Evolutionary conservation across 1,140 invertebrate genomes (phyloP).

Genomic region (Drosophila ananassae): DNA sequence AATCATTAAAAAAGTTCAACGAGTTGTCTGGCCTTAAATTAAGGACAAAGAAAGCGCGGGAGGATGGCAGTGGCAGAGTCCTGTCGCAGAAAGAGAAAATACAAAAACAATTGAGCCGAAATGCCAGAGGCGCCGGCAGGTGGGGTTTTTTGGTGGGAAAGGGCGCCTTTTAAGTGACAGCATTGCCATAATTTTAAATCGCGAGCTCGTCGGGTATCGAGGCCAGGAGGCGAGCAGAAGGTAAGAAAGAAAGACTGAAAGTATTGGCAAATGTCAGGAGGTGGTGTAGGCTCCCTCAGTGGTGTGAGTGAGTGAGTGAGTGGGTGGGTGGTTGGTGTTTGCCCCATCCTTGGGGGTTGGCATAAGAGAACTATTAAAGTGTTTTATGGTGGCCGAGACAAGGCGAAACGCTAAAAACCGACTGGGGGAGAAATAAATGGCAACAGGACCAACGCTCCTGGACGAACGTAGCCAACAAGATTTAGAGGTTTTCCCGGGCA

Average conservation of each 20-base stretch:
- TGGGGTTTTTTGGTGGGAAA: not conserved
- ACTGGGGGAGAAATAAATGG: conserved; percentile 44
- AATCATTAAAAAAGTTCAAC: conserved; percentile 75
- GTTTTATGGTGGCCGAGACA: conserved; percentile 77
- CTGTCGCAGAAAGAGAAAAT: conserved; percentile 19
- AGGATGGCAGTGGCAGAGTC: not conserved
- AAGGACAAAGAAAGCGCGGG: conserved; percentile 46
- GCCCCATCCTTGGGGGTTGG: conserved; percentile 32
- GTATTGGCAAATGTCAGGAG: conserved; percentile 58
- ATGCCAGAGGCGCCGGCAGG: conserved; percentile 24
- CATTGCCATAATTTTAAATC: conserved; percentile 72
- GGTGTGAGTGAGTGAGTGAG: not conserved
- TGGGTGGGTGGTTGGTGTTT: conserved; percentile 3
- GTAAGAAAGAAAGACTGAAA: conserved; percentile 32
- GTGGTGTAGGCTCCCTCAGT: not conserved
- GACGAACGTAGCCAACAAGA: conserved; percentile 32
- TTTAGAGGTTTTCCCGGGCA: conserved; percentile 29
- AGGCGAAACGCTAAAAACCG: conserved; percentile 50
- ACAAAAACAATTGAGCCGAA: conserved; percentile 65
- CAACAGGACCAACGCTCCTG: conserved; percentile 22
- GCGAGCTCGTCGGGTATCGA: conserved; percentile 56
- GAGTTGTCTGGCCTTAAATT: conserved; percentile 71
- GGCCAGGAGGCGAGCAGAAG: conserved; percentile 27
- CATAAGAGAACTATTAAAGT: conserved; percentile 75
- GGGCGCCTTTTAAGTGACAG: conserved; percentile 63